Conservation (phyloP, 1,140 invertebrate genomes). For the Muscidifurax raptorellus region DNA sequence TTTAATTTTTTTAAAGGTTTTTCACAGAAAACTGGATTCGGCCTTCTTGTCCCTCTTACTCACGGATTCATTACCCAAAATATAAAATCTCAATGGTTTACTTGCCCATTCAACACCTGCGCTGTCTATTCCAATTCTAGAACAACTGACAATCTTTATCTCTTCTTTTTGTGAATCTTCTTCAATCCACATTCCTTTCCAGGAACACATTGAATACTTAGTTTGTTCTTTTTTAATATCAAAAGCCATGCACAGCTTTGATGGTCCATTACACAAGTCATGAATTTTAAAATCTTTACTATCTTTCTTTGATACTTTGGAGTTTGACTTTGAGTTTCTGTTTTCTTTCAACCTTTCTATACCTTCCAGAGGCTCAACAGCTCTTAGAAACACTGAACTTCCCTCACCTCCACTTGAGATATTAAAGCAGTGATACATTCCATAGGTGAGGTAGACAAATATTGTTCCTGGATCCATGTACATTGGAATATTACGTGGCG, state of each 20-base stretch:
- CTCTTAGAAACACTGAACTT: constrained; percentile 83
- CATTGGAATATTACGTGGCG: constrained; percentile 85
- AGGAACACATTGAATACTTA: constrained; percentile 74
- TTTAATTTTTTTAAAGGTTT: neutral
- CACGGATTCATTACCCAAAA: constrained; percentile 76
- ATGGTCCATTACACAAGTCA: constrained; percentile 85
- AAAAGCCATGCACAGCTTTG: constrained; percentile 85
- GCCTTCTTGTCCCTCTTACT: constrained; percentile 77
- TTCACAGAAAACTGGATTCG: constrained; percentile 58
- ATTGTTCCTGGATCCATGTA: constrained; percentile 86
- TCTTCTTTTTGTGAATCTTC: constrained; percentile 63
- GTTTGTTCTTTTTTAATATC: constrained; percentile 78
- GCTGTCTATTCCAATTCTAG: constrained; percentile 83
- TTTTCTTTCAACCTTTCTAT: constrained; percentile 76
- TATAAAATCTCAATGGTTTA: constrained; percentile 84
- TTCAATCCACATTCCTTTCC: constrained; percentile 79
- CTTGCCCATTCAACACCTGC: constrained; percentile 79
- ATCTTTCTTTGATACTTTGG: constrained; percentile 48
- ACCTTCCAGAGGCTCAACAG: constrained; percentile 82
- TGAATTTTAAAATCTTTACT: constrained; percentile 72
- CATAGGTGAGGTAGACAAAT: constrained; percentile 89
- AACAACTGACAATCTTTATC: constrained; percentile 75
- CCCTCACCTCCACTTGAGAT: constrained; percentile 85
- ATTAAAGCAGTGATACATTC: constrained; percentile 90
- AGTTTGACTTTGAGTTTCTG: constrained; percentile 62